Percentiles rank a stretch among this genome's conserved stretches.
phyloP scores from a whole-genome alignment of 2,113 vertebrate genomes.

The Platysteira castanea region DNA sequence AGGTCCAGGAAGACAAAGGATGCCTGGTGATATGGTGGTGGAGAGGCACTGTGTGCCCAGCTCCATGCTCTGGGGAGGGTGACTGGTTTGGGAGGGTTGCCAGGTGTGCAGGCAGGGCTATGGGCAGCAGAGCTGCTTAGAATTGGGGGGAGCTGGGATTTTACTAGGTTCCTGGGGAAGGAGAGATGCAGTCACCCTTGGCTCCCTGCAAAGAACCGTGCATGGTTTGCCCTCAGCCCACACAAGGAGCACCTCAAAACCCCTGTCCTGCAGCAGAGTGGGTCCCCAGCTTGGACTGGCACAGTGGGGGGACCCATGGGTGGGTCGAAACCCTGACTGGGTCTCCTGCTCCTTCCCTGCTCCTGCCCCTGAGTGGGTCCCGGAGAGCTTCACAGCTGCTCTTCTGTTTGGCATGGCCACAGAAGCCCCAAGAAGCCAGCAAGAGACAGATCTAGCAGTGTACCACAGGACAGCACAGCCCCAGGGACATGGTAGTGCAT shows the following conservation, averaged over 20 bases:
- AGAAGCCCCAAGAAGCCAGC: accelerated
- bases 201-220: not conserved
- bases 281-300: not conserved
- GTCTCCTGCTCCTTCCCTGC: not conserved
- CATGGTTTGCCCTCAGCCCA: not conserved
- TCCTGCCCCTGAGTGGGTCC: not conserved
- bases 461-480: not conserved
- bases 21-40: not conserved
- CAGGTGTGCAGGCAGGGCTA: accelerated
- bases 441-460: not conserved
- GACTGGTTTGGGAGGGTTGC: not conserved
- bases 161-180: not conserved
- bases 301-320: accelerated
- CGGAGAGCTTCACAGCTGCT: not conserved
- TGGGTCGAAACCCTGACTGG: not conserved
- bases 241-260: not conserved
- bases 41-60: not conserved
- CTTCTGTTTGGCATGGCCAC: not conserved
- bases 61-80: not conserved
- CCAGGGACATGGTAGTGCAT: accelerated
- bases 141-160: not conserved
- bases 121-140: not conserved
- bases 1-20: not conserved
- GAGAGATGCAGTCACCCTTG: not conserved
- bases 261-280: not conserved